A percentile compares a stretch with the other conserved stretches of the same genome.
These are phyloP conservation scores for Chaenodraco wilsoni DNA, from an alignment of 2,797 vertebrate species.

Conservation along the genomic window DNA sequence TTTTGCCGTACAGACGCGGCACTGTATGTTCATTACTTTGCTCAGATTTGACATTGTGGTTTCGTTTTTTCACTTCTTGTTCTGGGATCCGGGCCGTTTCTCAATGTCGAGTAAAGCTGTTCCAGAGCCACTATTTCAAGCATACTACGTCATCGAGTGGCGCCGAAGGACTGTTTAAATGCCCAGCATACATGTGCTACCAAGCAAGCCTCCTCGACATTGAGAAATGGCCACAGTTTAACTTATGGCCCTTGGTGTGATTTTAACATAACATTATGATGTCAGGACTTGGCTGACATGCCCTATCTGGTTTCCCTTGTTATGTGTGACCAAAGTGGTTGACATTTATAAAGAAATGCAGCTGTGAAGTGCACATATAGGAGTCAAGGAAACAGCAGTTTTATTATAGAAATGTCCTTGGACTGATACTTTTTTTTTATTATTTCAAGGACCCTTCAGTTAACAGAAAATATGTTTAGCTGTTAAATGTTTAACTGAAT, in stretches of 20 bases:
- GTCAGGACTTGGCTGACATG: background rate
- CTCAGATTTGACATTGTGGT: slow-evolving; percentile 6
- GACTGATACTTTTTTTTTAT: background rate
- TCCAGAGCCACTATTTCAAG: too few species aligned
- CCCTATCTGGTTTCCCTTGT: slow-evolving; percentile 1
- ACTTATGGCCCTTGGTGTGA: background rate
- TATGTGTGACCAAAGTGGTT: background rate
- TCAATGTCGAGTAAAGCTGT: too few species aligned
- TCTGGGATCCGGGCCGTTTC: background rate
- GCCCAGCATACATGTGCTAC: too few species aligned
- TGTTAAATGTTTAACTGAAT: background rate
- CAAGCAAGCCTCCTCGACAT: too few species aligned
- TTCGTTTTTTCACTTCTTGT: background rate
- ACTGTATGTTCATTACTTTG: slow-evolving; percentile 3
- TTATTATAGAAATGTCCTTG: background rate
- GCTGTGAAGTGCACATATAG: background rate
- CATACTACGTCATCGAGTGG: too few species aligned
- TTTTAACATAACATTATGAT: background rate
- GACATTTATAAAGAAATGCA: background rate
- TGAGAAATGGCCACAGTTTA: background rate
- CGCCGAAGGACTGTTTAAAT: too few species aligned
- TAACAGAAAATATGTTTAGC: background rate
- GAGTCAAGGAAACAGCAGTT: background rate
- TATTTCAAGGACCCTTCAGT: background rate
- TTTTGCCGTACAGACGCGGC: slow-evolving; percentile 17